phyloP scores from a whole-genome alignment of 2,797 vertebrate genomes.

The Arrhamphus sclerolepis region DNA sequence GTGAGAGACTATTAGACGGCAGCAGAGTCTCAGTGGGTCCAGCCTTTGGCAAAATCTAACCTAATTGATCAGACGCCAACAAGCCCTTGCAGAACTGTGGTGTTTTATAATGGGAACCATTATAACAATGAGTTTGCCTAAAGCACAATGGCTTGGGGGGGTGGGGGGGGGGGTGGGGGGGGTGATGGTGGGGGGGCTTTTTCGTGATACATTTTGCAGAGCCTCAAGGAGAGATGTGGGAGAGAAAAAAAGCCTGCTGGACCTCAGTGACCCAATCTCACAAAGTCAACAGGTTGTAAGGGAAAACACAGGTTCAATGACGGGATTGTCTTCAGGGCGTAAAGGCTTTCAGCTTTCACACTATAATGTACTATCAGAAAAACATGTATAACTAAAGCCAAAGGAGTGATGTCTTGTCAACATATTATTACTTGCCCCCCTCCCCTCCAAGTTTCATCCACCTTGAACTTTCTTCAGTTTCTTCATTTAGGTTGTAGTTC shows the following conservation, averaged over 20 bases:
- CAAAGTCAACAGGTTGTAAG: conserved; percentile 13
- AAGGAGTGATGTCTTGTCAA: too few relatives aligned
- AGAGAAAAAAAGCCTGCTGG: conserved; percentile 20
- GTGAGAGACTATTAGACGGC: conserved; percentile 60
- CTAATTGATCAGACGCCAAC: conserved; percentile 62
- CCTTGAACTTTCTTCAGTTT: too few relatives aligned
- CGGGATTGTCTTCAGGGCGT: conserved; percentile 17
- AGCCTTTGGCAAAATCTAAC: conserved; percentile 45
- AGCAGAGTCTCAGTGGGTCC: conserved; percentile 43
- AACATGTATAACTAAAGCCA: too few relatives aligned
- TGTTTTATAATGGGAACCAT: conserved; percentile 51
- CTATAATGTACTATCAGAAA: too few relatives aligned
- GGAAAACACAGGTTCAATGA: conserved; percentile 14
- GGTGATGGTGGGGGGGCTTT: conserved; percentile 2
- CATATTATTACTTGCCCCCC: too few relatives aligned
- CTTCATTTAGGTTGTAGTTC: too few relatives aligned
- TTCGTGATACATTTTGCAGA: conserved; percentile 15
- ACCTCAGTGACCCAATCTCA: conserved; percentile 14
- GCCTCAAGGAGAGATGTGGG: conserved; percentile 4
- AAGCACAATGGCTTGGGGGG: conserved; percentile 27
- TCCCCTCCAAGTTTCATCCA: too few relatives aligned
- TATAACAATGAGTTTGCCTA: conserved; percentile 31
- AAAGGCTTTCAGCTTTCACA: background rate
- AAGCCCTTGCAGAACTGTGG: conserved; percentile 25
- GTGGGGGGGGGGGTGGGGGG: too few relatives aligned